Percentiles rank a stretch among this genome's conserved stretches.
These are phyloP conservation scores for Miichthys miiuy DNA, from an alignment of 2,797 vertebrate species.

Conservation along the genomic window DNA sequence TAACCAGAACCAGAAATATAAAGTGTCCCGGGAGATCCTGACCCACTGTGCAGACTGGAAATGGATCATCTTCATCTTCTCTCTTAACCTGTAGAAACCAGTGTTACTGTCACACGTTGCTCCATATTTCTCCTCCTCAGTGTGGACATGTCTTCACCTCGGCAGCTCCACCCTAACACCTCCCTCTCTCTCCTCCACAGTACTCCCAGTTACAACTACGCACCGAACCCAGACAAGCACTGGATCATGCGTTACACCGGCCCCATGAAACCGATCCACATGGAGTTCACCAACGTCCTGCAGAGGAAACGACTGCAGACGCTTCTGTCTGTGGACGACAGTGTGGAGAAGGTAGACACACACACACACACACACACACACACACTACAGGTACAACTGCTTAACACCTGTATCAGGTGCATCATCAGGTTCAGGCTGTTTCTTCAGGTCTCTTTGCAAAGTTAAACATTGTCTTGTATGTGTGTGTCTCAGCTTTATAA, in stretches of 20 bases:
- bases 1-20: no score
- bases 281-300: conserved; percentile 98
- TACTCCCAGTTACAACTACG: conserved; percentile 97
- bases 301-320: conserved; percentile 96
- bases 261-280: conserved; percentile 97
- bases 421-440: background rate
- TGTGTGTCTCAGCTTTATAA: conserved; percentile 88
- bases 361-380: conserved; percentile 2
- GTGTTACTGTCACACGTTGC: no score
- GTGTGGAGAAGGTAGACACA: conserved; percentile 91
- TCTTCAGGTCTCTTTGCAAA: background rate
- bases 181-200: conserved; percentile 75
- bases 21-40: no score
- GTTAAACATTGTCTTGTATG: background rate
- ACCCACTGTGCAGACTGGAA: no score
- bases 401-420: background rate
- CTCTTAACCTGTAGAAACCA: background rate
- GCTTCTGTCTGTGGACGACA: conserved; percentile 95
- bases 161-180: background rate
- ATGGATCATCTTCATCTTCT: background rate
- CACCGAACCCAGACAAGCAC: conserved; percentile 96
- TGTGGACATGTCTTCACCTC: background rate
- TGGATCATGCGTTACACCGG: conserved; percentile 99
- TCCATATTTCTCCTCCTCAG: background rate
- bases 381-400: background rate